Evolutionary conservation across 1,140 invertebrate genomes (phyloP), one percentile per base, ranked within the genome.

Genomic region (Tribolium castaneum): DNA sequence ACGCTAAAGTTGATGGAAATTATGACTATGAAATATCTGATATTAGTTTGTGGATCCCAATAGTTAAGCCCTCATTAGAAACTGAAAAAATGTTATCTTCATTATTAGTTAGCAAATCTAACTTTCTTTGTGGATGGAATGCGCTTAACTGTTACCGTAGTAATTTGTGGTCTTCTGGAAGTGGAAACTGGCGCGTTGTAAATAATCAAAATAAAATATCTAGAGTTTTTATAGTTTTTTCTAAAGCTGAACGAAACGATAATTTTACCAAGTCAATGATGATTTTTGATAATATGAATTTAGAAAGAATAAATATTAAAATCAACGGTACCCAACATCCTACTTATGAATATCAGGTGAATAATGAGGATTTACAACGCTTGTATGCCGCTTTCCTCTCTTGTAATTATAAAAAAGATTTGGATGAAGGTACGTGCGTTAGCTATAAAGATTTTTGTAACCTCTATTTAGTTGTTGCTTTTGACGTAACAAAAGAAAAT

Each of bases 401-500:
- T 39, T 70, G 66, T 70, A 70, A 70, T 70, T 70, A 70, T 70
- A 73, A 74, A 75, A 75, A 56, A 75, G 73, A 75, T 75, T 75
- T 75, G 54, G 73, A 75, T 34, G 73, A 75, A 75, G 73, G 73
- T 45, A 75, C 51, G 73, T 75, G 51, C 52, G 52, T 75, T 75
- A 75, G 73, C 54, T 75, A 56, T 56, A 75, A 75, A 75, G 73
- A 75, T 56, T 62, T 75, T 75, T 56, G 73, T 62, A 75, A 45
- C 51, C 51, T 22, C 25, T 62, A 75, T 62, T 45, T 62, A 75
- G 73, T 75, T 62, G 54, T 62, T 75, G 19, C 52, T 56, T 75
- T 75, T 56, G 73, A 75, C 52, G 73, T 75, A 75, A 75, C 73
- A 56, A 75, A 62, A 75, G 73, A 75, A 75, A 75, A 75, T 75